phyloP scores from a whole-genome alignment of 2,888 invertebrate species.

The Atethmia centrago region DNA sequence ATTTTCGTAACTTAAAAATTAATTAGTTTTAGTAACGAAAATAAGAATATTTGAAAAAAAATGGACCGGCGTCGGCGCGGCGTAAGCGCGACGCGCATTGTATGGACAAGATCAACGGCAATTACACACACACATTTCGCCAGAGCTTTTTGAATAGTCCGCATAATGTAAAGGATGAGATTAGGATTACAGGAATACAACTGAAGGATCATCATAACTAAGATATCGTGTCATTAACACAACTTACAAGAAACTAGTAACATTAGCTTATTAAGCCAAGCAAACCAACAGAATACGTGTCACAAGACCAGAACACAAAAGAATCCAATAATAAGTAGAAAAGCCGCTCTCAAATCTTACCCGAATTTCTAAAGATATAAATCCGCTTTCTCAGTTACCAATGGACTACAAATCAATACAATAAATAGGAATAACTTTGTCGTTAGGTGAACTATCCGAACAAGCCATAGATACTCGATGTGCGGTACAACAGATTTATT shows the following conservation, averaged over 20 bases:
- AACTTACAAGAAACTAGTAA: slow-evolving; percentile 3
- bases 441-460: slow-evolving; percentile 37
- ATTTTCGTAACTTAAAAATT: too few species aligned
- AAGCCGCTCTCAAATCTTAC: slow-evolving; percentile 32
- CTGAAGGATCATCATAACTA: slow-evolving; percentile 8
- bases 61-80: too few species aligned
- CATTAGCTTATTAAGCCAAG: slow-evolving; percentile 2
- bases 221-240: neutral
- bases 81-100: too few species aligned
- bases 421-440: slow-evolving; percentile 46
- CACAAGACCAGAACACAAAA: slow-evolving; percentile 19
- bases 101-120: too few species aligned
- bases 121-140: too few species aligned
- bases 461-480: slow-evolving; percentile 36
- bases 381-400: slow-evolving; percentile 33
- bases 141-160: neutral
- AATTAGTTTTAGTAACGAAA: too few species aligned
- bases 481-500: slow-evolving; percentile 45
- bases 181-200: neutral
- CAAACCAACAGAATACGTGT: neutral
- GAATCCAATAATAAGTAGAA: neutral
- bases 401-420: slow-evolving; percentile 57
- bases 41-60: too few species aligned
- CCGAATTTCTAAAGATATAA: slow-evolving; percentile 49
- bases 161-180: neutral